Evolutionary conservation across 2,113 vertebrate genomes (phyloP), one percentile per base, ranked within the genome.

Genomic region (Leucosticte australis): DNA sequence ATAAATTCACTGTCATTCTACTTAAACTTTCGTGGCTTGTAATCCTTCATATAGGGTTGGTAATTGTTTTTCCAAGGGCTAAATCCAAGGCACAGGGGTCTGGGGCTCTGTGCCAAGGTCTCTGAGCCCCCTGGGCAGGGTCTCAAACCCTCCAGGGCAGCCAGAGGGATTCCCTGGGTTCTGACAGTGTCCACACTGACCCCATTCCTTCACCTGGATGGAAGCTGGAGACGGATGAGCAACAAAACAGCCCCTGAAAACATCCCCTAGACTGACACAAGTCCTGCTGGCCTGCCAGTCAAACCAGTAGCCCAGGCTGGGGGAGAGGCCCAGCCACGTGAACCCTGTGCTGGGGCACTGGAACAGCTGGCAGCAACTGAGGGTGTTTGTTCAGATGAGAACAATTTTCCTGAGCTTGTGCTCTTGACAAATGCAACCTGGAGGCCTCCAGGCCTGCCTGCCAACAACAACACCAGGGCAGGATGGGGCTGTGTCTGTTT

Each of bases 311-410:
- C 69, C 89, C 39, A 19, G 88, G 41, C 49, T 74, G 57, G 12
- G 6, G 1, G 16, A 31, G 22, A 26, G 12, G 42, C 27, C 42
- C 75, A 31, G 31, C 42, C 79, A 23, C 5, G 11, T 31, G 69
- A 87, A 55, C 30, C 52, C 88, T 91, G 65, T 73, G 69, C 69
- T 83, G 94, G 94, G 91, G 90, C 89, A 90, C 67, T 15, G 82
- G 22, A 53, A 49, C 87, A 89, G 96, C 94, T 96, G 92, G 92
- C 95, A 96, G 59, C 41, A 56, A 63, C 78, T 81, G 71, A 37
- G 55, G 41, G 7, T 97, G 86, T 97, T 97, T 97, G 79, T 95
- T 97, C 98, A 98, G 98, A 98, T 96, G 97, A 97, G 94, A 98
- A 96, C 89, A 94, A 97, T 98, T 98, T 98, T 97, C 94, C 95